phyloP scores from a whole-genome alignment of 2,113 vertebrate species.

The Microcebus ravelobensis region DNA sequence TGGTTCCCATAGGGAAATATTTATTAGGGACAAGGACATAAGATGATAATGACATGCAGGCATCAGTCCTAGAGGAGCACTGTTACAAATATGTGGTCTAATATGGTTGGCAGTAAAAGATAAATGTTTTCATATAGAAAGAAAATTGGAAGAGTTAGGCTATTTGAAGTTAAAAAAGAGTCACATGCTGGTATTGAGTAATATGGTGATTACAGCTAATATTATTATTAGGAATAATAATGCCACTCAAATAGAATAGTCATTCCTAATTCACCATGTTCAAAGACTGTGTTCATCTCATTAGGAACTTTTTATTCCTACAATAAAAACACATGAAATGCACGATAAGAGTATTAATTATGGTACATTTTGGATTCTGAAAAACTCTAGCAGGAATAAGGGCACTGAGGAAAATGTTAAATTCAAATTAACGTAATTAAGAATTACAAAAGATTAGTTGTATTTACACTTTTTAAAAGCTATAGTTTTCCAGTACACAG shows the following conservation, averaged over 20 bases:
- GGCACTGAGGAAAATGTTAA: conserved; percentile 56
- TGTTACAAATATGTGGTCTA: conserved; percentile 64
- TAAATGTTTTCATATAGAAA: conserved; percentile 75
- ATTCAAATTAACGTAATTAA: conserved; percentile 67
- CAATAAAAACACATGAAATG: conserved; percentile 66
- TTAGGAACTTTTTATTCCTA: conserved; percentile 65
- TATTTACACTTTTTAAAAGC: conserved; percentile 2
- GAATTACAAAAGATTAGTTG: conserved; percentile 8
- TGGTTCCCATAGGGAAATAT: conserved; percentile 72
- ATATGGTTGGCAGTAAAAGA: conserved; percentile 72
- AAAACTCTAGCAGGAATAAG: conserved; percentile 52
- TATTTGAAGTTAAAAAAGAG: conserved; percentile 60
- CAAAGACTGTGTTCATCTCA: conserved; percentile 67
- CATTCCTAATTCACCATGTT: conserved; percentile 52
- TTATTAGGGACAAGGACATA: conserved; percentile 75
- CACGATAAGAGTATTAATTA: conserved; percentile 47
- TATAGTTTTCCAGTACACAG: neutral
- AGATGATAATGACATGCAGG: conserved; percentile 78
- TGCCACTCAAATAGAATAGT: conserved; percentile 57
- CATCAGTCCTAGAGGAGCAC: conserved; percentile 66
- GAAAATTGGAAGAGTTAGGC: conserved; percentile 64
- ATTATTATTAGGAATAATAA: conserved; percentile 70
- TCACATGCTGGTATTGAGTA: conserved; percentile 58
- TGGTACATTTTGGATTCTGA: conserved; percentile 47
- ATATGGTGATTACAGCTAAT: conserved; percentile 67